phyloP scores from a whole-genome alignment of 2,113 vertebrate genomes.

The Thermophis baileyi region DNA sequence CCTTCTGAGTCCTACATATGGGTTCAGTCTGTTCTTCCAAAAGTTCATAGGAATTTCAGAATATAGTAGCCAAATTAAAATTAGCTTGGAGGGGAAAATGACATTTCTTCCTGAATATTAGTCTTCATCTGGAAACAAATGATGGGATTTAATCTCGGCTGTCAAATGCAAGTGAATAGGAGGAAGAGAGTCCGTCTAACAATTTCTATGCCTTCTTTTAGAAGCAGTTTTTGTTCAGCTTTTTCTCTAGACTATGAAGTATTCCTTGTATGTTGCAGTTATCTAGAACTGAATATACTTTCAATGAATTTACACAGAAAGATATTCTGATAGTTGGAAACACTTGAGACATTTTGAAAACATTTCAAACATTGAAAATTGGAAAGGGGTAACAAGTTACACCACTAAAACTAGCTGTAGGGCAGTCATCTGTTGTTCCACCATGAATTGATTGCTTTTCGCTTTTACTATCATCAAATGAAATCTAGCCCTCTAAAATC shows the following conservation, averaged over 20 bases:
- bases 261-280: constrained; percentile 36
- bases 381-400: neutral
- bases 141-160: constrained; percentile 13
- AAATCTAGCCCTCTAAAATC: neutral
- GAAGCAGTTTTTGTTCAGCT: constrained; percentile 20
- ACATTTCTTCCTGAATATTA: neutral
- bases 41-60: neutral
- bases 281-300: neutral
- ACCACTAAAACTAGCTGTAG: neutral
- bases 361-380: constrained; percentile 28
- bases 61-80: neutral
- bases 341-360: constrained; percentile 42
- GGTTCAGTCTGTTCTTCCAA: neutral
- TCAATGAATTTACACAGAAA: constrained; percentile 30
- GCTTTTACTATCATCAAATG: neutral
- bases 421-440: neutral
- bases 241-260: neutral
- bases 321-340: constrained; percentile 49
- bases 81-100: neutral
- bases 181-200: neutral
- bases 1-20: neutral
- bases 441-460: neutral
- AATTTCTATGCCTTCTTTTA: neutral
- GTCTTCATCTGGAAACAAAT: neutral
- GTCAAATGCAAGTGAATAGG: constrained; percentile 30